Percentiles rank a stretch among this genome's conserved stretches.
phyloP scores from a whole-genome alignment of 2,797 vertebrate species.

The Ptychobarbus kaznakovi region DNA sequence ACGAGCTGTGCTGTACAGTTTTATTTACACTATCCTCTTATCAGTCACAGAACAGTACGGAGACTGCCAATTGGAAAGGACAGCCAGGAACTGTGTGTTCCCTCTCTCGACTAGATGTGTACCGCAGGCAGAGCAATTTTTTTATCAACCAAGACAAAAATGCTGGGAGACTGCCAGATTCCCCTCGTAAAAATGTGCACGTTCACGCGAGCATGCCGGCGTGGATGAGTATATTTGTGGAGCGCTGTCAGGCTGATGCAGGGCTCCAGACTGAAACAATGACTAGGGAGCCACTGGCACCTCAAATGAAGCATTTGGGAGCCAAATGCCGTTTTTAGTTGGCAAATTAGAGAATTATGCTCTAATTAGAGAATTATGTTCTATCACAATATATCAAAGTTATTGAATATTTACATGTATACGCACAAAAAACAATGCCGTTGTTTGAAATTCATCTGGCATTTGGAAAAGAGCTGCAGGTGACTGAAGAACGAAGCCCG shows the following conservation, averaged over 20 bases:
- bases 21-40: constrained; percentile 99
- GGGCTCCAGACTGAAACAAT: constrained; percentile 2
- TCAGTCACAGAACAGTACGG: constrained; percentile 90
- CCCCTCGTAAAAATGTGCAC: constrained; percentile 47
- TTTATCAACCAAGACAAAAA: constrained; percentile 65
- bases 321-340: constrained; percentile 5
- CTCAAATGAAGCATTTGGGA: constrained; percentile 10
- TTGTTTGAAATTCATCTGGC: neutral
- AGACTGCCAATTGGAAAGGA: constrained; percentile 92
- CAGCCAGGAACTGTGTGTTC: constrained; percentile 92
- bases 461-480: neutral
- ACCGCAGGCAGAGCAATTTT: constrained; percentile 71
- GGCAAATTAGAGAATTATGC: neutral
- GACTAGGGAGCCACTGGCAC: constrained; percentile 20
- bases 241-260: constrained; percentile 14
- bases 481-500: neutral
- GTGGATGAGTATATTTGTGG: constrained; percentile 28
- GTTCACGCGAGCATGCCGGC: constrained; percentile 33
- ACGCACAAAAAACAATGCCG: neutral
- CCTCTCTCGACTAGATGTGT: constrained; percentile 83
- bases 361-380: neutral
- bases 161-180: constrained; percentile 63
- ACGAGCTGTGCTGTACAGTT: constrained; percentile 89
- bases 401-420: neutral
- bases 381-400: neutral